A percentile compares a stretch with the other conserved stretches of the same genome.
phyloP scores from a whole-genome alignment of 92 coral and sea anemone genomes.

The Epizoanthus rinbou region DNA sequence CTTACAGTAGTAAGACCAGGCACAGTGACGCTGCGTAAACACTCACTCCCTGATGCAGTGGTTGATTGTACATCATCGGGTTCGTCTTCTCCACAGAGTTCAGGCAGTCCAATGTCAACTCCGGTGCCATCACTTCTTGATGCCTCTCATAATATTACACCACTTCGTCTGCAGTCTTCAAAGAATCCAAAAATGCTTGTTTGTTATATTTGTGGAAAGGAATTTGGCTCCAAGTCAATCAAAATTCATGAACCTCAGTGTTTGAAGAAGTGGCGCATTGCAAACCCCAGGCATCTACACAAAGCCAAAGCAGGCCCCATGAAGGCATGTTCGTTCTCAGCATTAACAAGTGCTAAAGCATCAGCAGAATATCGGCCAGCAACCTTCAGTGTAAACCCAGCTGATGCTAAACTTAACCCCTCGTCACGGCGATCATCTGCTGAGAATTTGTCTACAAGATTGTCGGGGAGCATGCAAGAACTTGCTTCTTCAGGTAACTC shows the following conservation, averaged over 20 bases:
- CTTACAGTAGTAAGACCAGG: constrained; percentile 26
- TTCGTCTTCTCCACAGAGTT: constrained; percentile 28
- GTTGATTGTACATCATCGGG: constrained; percentile 32
- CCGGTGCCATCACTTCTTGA: constrained; percentile 40
- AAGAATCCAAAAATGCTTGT: constrained; percentile 82
- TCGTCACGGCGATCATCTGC: constrained; percentile 42
- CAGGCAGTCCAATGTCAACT: constrained; percentile 33
- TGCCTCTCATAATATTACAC: constrained; percentile 22
- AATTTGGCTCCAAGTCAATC: constrained; percentile 86
- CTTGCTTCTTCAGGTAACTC: constrained; percentile 41
- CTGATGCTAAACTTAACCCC: constrained; percentile 22
- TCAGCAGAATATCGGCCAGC: constrained; percentile 27
- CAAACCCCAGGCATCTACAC: constrained; percentile 82
- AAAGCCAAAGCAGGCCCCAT: constrained; percentile 53
- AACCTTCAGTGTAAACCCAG: constrained; percentile 1
- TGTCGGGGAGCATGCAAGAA: constrained; percentile 47
- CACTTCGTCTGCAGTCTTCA: constrained; percentile 67
- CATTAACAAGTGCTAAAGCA: constrained; percentile 44
- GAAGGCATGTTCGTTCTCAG: constrained; percentile 66
- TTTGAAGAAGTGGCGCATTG: constrained; percentile 89
- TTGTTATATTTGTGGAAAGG: constrained; percentile 96
- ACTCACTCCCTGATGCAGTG: constrained; percentile 37
- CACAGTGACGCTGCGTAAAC: constrained; percentile 46
- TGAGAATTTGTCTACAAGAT: constrained; percentile 40
- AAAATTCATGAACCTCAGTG: constrained; percentile 98